Conservation (phyloP, 2,113 vertebrate genomes). For the Condylura cristata region DNA sequence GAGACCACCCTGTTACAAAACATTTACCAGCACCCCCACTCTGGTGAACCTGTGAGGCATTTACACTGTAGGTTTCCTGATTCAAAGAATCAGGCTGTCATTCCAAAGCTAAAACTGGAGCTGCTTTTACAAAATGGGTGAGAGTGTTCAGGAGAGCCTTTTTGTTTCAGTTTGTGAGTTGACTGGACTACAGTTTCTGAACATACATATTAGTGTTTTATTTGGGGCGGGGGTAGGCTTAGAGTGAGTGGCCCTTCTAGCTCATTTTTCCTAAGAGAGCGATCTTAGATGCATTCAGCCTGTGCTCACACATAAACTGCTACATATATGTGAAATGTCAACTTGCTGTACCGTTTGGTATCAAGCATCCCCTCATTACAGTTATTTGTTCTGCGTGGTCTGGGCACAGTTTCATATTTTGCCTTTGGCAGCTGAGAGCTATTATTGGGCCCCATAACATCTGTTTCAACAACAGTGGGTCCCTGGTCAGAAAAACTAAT, state of each 20-base stretch:
- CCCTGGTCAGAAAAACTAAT: slow-evolving; percentile 85
- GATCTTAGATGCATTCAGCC: background rate
- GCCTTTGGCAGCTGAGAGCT: slow-evolving; percentile 85
- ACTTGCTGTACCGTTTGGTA: slow-evolving; percentile 51
- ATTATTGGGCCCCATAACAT: slow-evolving; percentile 85
- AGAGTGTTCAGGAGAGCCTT: background rate
- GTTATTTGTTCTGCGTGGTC: slow-evolving; percentile 80
- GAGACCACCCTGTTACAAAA: background rate
- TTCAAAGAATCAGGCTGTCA: background rate
- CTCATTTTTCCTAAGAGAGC: background rate
- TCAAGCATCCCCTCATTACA: slow-evolving; percentile 35
- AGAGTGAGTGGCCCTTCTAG: background rate
- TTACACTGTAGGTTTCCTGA: background rate
- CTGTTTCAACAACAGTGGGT: slow-evolving; percentile 85
- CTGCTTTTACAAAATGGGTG: background rate
- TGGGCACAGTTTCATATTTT: slow-evolving; percentile 79
- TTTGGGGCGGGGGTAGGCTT: background rate
- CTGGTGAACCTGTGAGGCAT: background rate
- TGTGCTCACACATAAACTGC: background rate
- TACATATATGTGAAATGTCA: background rate
- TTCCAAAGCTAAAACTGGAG: background rate
- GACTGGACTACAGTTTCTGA: background rate
- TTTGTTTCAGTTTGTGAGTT: background rate
- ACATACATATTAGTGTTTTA: background rate
- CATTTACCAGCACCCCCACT: background rate